Base-by-base conservation (phyloP, 2,113 vertebrate species). In the Dolichallabes microphthalmus region DNA sequence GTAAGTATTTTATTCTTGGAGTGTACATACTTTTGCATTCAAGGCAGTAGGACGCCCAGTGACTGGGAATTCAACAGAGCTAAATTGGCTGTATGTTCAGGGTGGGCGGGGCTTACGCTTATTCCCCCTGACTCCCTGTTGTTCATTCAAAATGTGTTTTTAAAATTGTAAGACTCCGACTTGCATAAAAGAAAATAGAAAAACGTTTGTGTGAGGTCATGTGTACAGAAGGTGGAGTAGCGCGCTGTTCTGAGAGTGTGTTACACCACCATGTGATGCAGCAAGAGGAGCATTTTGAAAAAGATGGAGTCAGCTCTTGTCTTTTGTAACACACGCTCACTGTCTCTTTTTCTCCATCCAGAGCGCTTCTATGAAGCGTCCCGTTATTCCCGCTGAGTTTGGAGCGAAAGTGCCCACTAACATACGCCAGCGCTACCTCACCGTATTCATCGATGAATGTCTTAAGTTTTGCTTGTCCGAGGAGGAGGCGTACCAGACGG, bases 381-480 rank as follows among this genome's bases (percentile, higher is more conserved):
- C 98, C 2, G 85, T 98, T 90, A 97, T 99, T 91, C 97, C 98
- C 50, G 93, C 95, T 35, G 97, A 99, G 85, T 99, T 97, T 60
- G 98, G 97, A 69, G 96, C 96, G 91, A 98, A 97, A 91, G 97
- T 99, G 82, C 97, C 98, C 85, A 98, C 96, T 0, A 97, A 95
- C 87, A 88, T 99, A 89, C 97, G 98, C 27, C 98, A 99, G 89
- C 96, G 97, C 84, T 99, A 99, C 90, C 97, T 99, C 93, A 98
- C 96, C 88, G 92, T 96, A 80, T 99, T 99, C 92, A 97, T 99
- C 1, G 97, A 99, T 12, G 97, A 99, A 92, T 99, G 97, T 85
- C 92, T 97, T 79, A 98, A 98, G 76, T 96, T 96, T 89, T 97
- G 96, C 88, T 66, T 92, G 0, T 95, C 96, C 0, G 95, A 96